Evolutionary conservation across 1,140 invertebrate species (phyloP).

Genomic region (Philopotamus ludificatus): DNA sequence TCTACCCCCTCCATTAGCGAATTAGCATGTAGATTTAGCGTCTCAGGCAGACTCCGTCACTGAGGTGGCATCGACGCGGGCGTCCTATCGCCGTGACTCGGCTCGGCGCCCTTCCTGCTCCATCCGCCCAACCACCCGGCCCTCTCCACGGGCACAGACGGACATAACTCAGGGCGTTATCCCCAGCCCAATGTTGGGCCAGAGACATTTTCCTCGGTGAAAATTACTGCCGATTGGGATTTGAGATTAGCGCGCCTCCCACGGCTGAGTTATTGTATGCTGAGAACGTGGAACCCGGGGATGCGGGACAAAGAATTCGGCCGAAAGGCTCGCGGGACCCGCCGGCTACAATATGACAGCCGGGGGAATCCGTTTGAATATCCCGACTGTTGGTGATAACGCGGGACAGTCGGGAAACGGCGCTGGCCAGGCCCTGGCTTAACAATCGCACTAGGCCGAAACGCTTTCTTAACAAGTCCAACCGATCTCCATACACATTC

Average conservation of each 20-base stretch:
- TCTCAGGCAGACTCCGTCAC: slow-evolving; percentile 17
- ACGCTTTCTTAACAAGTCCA: too few relatives aligned
- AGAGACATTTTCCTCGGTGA: slow-evolving; percentile 38
- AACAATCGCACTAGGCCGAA: too few relatives aligned
- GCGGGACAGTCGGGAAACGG: background rate
- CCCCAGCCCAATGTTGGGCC: slow-evolving; percentile 32
- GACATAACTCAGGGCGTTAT: slow-evolving; percentile 42
- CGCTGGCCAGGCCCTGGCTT: background rate
- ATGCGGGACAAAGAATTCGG: slow-evolving; percentile 39
- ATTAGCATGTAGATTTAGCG: too few relatives aligned
- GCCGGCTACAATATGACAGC: slow-evolving; percentile 19
- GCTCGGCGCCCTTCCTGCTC: slow-evolving; percentile 22
- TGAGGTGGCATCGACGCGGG: slow-evolving; percentile 32
- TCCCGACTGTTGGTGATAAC: background rate
- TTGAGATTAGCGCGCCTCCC: slow-evolving; percentile 38
- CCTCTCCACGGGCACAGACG: slow-evolving; percentile 24
- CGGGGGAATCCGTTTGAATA: slow-evolving; percentile 2
- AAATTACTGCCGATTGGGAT: slow-evolving; percentile 43
- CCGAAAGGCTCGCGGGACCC: slow-evolving; percentile 9
- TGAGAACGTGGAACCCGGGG: slow-evolving; percentile 37
- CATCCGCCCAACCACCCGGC: background rate
- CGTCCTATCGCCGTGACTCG: slow-evolving; percentile 31
- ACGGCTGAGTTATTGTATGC: slow-evolving; percentile 39
- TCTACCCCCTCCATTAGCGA: too few relatives aligned
- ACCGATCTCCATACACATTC: too few relatives aligned